These are phyloP conservation scores for Siniperca undulata DNA, from an alignment of 2,797 vertebrate genomes.

Conservation along the genomic window DNA sequence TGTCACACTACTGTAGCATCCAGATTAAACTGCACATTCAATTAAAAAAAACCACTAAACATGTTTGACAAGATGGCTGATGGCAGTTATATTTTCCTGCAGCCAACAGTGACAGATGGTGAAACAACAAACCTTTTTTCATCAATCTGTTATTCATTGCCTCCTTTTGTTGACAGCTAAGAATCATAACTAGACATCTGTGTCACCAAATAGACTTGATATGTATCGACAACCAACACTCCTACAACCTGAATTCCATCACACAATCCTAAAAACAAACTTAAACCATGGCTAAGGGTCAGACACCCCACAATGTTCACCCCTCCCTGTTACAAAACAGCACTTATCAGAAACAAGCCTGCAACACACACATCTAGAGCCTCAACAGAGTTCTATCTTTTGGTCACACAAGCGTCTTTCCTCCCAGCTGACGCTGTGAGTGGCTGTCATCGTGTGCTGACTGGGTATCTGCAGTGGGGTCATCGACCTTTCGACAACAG, in stretches of 20 bases:
- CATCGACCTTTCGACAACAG: conserved; percentile 73
- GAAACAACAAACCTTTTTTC: conserved; percentile 24
- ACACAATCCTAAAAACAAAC: conserved; percentile 41
- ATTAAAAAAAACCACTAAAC: neutral
- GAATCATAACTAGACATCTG: conserved; percentile 6
- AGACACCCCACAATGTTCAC: conserved; percentile 31
- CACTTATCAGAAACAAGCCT: conserved; percentile 70
- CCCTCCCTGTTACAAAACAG: conserved; percentile 60
- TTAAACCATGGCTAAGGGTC: conserved; percentile 39
- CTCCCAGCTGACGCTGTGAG: conserved; percentile 65
- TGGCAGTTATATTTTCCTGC: conserved; percentile 21
- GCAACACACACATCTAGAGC: conserved; percentile 31
- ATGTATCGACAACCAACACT: conserved; percentile 8
- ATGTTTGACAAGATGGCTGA: conserved; percentile 31
- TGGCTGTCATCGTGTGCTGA: conserved; percentile 66
- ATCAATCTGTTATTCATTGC: conserved; percentile 9
- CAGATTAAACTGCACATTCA: neutral
- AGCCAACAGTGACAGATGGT: conserved; percentile 38
- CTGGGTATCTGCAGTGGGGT: conserved; percentile 72
- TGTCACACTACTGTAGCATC: conserved; percentile 10
- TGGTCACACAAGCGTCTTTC: conserved; percentile 64
- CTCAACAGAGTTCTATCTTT: conserved; percentile 73
- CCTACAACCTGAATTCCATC: conserved; percentile 47
- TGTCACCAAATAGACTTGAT: conserved; percentile 18
- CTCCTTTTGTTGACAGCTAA: conserved; percentile 17